Base-by-base conservation (phyloP, 2,888 invertebrate species). In the Hirtodrosophila duncani region DNA sequence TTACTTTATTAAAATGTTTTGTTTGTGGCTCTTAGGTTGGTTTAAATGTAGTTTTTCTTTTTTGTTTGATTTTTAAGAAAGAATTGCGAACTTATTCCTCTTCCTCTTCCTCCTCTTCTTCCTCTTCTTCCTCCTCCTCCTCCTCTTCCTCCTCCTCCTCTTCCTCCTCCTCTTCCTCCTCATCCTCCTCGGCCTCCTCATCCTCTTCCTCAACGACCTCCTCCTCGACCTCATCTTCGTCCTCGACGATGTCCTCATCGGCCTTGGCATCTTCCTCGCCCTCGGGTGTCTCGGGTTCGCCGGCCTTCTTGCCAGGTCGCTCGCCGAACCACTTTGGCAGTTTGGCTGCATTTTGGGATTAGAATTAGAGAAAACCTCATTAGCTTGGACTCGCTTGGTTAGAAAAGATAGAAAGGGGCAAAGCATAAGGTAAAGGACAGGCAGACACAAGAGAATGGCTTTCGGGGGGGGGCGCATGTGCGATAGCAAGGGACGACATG, bases 291-390 rank as follows among this genome's bases (percentile, higher is more conserved):
- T 96, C 96, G 67, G 92, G 92, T 68, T 94, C 96, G 68, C 93
- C 95, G 87, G 92, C 88, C 90, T 95, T 96, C 89, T 95, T 96
- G 90, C 96, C 96, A 72, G 96, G 96, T 88, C 96, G 91, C 89
- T 96, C 96, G 83, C 96, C 96, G 91, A 96, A 96, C 96, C 96
- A 96, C 88, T 96, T 96, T 82, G 96, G 96, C 88, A 96, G 90
- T 91, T 93, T 93, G 90, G 95, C 96, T 96, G 87, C 2, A 57
- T 13, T 21, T 26, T 20, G 1, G 3, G 8, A 26, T 18, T 9
- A 6, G 9, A 9, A 16, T 14, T 9, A 10, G 1, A 1, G 9
- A 2, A 10, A 20, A 9, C 3, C 14, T 10, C n/a, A 14, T n/a
- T n/a, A n/a, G n/a, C n/a, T n/a, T n/a, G n/a, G n/a, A n/a, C n/a